These are phyloP conservation scores for Lepidonotus clava DNA, from an alignment of 2,888 invertebrate genomes.

Conservation along the genomic window DNA sequence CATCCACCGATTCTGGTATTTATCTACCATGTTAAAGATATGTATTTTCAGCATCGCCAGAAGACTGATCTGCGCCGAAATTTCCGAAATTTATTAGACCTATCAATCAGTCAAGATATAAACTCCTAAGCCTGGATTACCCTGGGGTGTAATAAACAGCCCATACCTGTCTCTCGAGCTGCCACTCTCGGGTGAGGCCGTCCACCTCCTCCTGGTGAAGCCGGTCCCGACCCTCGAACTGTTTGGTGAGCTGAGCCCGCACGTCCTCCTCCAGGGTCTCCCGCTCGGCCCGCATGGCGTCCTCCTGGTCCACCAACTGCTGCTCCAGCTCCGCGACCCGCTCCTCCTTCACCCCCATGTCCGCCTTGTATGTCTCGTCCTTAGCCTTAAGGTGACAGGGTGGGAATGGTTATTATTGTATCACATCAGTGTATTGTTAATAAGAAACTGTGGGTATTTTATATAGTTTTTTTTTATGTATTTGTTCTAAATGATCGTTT, in stretches of 20 bases:
- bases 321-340: slow-evolving; percentile 67
- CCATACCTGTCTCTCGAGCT: slow-evolving; percentile 73
- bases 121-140: too few species aligned
- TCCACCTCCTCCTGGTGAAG: slow-evolving; percentile 70
- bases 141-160: too few species aligned
- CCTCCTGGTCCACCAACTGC: slow-evolving; percentile 60
- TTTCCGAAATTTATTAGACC: too few species aligned
- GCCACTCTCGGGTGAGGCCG: slow-evolving; percentile 72
- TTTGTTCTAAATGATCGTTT: too few species aligned
- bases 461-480: too few species aligned
- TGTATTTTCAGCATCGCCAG: too few species aligned
- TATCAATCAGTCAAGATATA: too few species aligned
- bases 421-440: background rate
- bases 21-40: too few species aligned
- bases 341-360: slow-evolving; percentile 66
- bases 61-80: too few species aligned
- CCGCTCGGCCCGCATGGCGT: slow-evolving; percentile 68
- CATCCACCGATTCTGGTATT: too few species aligned
- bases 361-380: slow-evolving; percentile 65
- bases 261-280: slow-evolving; percentile 67
- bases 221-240: slow-evolving; percentile 67
- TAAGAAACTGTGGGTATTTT: too few species aligned
- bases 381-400: slow-evolving; percentile 47
- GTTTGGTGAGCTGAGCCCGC: slow-evolving; percentile 67
- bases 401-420: background rate